phyloP scores from a whole-genome alignment of 2,113 vertebrate species.

The Odocoileus hemionus region DNA sequence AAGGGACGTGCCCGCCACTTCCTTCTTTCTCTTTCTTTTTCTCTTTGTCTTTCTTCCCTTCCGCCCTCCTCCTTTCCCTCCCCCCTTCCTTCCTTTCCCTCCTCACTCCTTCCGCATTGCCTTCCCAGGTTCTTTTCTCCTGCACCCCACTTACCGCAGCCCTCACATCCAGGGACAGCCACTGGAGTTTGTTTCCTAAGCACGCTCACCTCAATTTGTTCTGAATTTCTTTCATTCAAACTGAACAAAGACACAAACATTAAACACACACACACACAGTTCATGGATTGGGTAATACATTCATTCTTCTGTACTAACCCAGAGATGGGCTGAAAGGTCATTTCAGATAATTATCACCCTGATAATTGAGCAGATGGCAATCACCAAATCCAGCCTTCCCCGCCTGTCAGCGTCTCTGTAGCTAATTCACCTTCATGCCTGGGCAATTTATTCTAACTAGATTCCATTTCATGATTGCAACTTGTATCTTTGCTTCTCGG shows the following conservation, averaged over 20 bases:
- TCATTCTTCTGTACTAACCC: neutral
- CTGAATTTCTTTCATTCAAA: neutral
- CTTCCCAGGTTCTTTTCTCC: neutral
- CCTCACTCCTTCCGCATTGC: fast-evolving
- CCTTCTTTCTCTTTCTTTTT: neutral
- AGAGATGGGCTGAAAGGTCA: neutral
- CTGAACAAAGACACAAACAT: neutral
- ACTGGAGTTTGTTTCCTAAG: neutral
- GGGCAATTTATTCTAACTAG: neutral
- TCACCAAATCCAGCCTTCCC: neutral
- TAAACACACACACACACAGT: neutral
- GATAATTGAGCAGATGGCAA: slow-evolving; percentile 39
- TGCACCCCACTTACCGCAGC: neutral
- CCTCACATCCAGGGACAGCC: neutral
- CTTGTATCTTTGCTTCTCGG: neutral
- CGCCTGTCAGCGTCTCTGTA: neutral
- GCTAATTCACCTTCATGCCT: slow-evolving; percentile 50
- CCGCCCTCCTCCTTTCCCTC: neutral
- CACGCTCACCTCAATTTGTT: neutral
- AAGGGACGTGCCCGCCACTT: fast-evolving
- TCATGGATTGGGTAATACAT: neutral
- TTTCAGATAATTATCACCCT: neutral
- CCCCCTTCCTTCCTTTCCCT: neutral
- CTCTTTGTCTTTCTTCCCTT: neutral
- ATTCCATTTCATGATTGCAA: neutral